Evolutionary conservation across 1,140 invertebrate genomes (phyloP).

Genomic region (Platyscapa corneri): DNA sequence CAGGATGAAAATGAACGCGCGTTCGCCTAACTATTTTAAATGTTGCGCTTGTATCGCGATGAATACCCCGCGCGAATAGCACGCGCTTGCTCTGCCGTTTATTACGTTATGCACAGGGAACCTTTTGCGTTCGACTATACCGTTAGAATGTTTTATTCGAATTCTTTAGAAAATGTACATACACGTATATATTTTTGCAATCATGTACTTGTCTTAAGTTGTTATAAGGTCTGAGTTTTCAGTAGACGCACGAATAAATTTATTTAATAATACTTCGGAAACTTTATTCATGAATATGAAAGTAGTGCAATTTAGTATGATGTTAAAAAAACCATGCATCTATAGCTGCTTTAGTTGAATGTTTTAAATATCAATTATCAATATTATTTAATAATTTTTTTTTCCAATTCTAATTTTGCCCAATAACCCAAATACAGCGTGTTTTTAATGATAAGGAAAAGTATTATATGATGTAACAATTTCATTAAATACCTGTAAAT

Average conservation of each 20-base stretch:
- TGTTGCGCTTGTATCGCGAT: not conserved
- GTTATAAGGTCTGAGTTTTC: too few relatives aligned
- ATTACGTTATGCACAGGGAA: constrained; percentile 8
- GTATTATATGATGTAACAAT: too few relatives aligned
- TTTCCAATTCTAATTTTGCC: not conserved
- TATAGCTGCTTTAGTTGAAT: not conserved
- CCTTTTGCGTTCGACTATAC: constrained; percentile 18
- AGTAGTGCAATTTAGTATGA: not conserved
- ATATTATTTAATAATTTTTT: not conserved
- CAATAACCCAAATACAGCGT: not conserved
- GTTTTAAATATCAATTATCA: not conserved
- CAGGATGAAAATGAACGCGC: not conserved
- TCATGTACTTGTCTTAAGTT: not conserved
- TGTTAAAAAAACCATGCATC: not conserved
- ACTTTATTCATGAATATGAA: not conserved
- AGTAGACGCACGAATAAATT: not conserved
- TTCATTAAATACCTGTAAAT: not conserved
- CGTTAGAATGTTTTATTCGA: constrained; percentile 35
- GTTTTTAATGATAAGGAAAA: not conserved
- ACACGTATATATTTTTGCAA: not conserved
- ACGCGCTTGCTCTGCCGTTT: not conserved
- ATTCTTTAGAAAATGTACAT: constrained; percentile 10
- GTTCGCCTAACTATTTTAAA: not conserved
- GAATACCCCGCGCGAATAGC: not conserved
- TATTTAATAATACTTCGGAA: not conserved